A percentile compares a stretch with the other conserved stretches of the same genome.
phyloP scores from a whole-genome alignment of 2,113 vertebrate species.

The Anarrhichthys ocellatus region DNA sequence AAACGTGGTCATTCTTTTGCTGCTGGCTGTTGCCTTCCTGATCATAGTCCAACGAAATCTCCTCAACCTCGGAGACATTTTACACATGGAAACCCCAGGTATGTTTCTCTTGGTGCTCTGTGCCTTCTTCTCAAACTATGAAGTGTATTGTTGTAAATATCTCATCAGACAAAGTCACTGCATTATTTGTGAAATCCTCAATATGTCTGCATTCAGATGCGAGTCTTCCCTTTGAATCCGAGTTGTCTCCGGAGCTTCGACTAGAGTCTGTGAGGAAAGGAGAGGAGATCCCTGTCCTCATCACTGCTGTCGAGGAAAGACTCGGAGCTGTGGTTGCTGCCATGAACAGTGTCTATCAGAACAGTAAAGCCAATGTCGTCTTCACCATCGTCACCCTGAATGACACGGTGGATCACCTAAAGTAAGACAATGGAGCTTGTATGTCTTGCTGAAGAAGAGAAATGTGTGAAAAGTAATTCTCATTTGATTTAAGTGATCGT shows the following conservation, averaged over 20 bases:
- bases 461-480: background rate
- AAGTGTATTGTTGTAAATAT: background rate
- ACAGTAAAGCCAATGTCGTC: conserved; percentile 90
- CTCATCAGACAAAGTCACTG: background rate
- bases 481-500: no score
- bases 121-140: background rate
- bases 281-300: conserved; percentile 91
- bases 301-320: conserved; percentile 91
- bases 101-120: background rate
- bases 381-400: conserved; percentile 96
- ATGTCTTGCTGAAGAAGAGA: background rate
- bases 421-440: conserved; percentile 79
- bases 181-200: background rate
- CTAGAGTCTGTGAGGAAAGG: conserved; percentile 66
- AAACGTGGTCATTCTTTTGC: conserved; percentile 89
- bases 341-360: conserved; percentile 91
- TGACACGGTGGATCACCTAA: conserved; percentile 90
- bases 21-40: conserved; percentile 90
- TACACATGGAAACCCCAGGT: conserved; percentile 85
- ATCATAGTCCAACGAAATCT: conserved; percentile 94
- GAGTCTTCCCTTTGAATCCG: conserved; percentile 89
- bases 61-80: conserved; percentile 91
- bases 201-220: conserved; percentile 81
- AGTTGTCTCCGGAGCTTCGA: conserved; percentile 83
- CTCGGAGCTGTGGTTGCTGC: conserved; percentile 92